These are phyloP conservation scores for Triplophysa siluroides DNA, from an alignment of 2,113 vertebrate genomes.

Conservation along the genomic window DNA sequence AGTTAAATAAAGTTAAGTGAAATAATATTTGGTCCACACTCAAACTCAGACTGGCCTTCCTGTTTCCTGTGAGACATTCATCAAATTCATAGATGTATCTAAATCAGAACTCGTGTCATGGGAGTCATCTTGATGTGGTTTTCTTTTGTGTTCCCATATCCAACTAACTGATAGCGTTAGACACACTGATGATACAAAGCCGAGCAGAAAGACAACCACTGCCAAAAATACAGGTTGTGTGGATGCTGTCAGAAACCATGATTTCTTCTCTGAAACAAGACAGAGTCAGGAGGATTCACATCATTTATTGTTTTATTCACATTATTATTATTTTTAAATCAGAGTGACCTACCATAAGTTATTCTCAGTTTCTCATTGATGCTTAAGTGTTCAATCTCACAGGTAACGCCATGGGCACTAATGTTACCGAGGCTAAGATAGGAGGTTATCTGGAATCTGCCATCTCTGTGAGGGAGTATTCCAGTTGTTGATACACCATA, in stretches of 20 bases:
- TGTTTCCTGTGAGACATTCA: slow-evolving; percentile 15
- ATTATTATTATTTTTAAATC: not conserved
- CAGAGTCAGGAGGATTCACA: not conserved
- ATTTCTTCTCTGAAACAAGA: slow-evolving; percentile 29
- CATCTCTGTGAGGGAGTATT: slow-evolving; percentile 47
- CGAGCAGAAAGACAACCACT: not conserved
- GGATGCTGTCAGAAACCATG: not conserved
- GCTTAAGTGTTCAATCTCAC: slow-evolving; percentile 47
- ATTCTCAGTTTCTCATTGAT: slow-evolving; percentile 27
- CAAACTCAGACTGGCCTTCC: not conserved
- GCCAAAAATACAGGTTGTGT: not conserved
- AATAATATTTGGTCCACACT: not conserved
- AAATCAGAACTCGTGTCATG: slow-evolving; percentile 15
- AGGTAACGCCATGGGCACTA: slow-evolving; percentile 13
- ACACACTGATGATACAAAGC: not conserved
- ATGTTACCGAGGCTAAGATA: slow-evolving; percentile 36
- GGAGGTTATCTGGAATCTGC: slow-evolving; percentile 49
- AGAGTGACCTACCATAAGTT: slow-evolving; percentile 18
- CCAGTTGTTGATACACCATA: slow-evolving; percentile 36
- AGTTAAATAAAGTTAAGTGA: not conserved
- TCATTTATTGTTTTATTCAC: not conserved
- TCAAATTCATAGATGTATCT: slow-evolving; percentile 27
- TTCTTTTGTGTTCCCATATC: not conserved
- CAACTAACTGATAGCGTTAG: not conserved
- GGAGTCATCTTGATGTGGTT: not conserved